phyloP scores from a whole-genome alignment of 2,888 invertebrate genomes.

The Quadriops clusia region DNA sequence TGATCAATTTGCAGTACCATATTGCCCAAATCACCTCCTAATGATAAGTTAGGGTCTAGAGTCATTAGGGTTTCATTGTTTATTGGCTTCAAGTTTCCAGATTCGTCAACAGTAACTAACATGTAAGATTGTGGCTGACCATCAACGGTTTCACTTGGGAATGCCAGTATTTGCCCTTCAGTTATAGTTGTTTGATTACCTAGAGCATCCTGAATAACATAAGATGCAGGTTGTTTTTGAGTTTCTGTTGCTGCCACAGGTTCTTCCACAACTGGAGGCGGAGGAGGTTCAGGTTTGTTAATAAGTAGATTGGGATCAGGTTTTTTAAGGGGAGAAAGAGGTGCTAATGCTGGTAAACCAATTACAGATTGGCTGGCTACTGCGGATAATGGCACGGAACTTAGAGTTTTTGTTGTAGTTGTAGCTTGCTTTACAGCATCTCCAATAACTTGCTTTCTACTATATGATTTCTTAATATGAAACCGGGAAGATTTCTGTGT shows the following conservation, averaged over 20 bases:
- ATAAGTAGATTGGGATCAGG: slow-evolving; percentile 11
- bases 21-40: slow-evolving; percentile 39
- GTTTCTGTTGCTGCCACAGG: slow-evolving; percentile 21
- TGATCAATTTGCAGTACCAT: slow-evolving; percentile 44
- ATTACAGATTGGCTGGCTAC: too few relatives aligned
- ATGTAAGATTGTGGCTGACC: slow-evolving; percentile 63
- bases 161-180: slow-evolving; percentile 56
- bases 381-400: slow-evolving; percentile 15
- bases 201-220: slow-evolving; percentile 34
- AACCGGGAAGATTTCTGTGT: too few relatives aligned
- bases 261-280: slow-evolving; percentile 8
- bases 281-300: slow-evolving; percentile 4
- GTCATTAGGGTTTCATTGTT: slow-evolving; percentile 57
- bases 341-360: slow-evolving; percentile 27
- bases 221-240: slow-evolving; percentile 28
- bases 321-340: slow-evolving; percentile 23
- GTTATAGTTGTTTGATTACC: slow-evolving; percentile 38
- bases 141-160: slow-evolving; percentile 61
- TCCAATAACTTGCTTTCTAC: slow-evolving; percentile 1
- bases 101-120: slow-evolving; percentile 58
- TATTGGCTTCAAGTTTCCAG: slow-evolving; percentile 56
- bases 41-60: slow-evolving; percentile 39
- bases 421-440: neutral
- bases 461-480: slow-evolving; percentile 11
- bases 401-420: slow-evolving; percentile 9